phyloP scores from a whole-genome alignment of 2,888 invertebrate genomes.

The Dysmachus trigonus region DNA sequence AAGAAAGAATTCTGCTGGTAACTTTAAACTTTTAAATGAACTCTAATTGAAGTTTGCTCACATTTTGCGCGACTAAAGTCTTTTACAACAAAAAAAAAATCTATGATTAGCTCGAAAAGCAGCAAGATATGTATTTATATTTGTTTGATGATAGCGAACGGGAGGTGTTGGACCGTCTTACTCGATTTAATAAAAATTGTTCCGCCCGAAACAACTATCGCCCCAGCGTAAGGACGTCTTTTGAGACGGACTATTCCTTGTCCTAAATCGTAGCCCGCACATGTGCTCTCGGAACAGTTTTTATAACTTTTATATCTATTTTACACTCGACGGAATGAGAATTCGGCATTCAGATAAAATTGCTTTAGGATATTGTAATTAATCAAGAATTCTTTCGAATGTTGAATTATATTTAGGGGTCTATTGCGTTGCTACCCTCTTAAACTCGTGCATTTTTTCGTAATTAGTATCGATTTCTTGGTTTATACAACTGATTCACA shows the following conservation, averaged over 20 bases:
- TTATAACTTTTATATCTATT: slow-evolving; percentile 34
- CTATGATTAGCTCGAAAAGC: neutral
- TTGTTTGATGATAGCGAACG: neutral
- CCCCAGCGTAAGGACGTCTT: slow-evolving; percentile 97
- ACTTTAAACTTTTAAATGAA: neutral
- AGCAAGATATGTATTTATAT: neutral
- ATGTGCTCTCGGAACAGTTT: slow-evolving; percentile 70
- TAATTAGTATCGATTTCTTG: neutral
- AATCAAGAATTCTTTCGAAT: neutral
- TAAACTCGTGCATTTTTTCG: neutral
- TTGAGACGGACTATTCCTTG: slow-evolving; percentile 96
- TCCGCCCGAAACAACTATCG: slow-evolving; percentile 76
- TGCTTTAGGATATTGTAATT: neutral
- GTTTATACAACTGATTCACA: neutral
- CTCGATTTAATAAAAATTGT: neutral
- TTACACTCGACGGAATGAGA: neutral
- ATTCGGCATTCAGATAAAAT: slow-evolving; percentile 44
- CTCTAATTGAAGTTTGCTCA: neutral
- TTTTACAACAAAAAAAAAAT: too few species aligned
- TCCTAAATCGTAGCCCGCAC: slow-evolving; percentile 95
- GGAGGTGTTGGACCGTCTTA: neutral
- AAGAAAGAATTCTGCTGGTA: neutral
- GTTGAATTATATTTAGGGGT: neutral
- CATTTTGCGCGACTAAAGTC: neutral
- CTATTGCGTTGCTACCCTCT: neutral